phyloP scores from a whole-genome alignment of 2,888 invertebrate species.

The Trichacis sp. region DNA sequence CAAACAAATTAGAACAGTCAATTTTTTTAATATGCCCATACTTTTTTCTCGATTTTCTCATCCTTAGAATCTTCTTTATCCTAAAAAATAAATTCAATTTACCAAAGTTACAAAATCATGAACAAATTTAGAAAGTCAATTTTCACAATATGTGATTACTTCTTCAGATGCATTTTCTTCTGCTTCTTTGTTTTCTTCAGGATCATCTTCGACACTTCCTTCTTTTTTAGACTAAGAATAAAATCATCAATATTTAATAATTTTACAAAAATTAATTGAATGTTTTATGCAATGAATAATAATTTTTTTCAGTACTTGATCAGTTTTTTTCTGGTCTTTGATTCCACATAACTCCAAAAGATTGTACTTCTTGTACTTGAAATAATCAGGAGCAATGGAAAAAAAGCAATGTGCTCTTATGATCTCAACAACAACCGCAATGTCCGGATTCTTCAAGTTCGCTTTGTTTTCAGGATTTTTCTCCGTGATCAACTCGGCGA shows the following conservation, averaged over 20 bases:
- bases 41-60: no score
- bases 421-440: slow-evolving; percentile 86
- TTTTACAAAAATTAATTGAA: not conserved
- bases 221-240: not conserved
- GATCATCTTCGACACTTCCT: not conserved
- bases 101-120: not conserved
- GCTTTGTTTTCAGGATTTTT: slow-evolving; percentile 82
- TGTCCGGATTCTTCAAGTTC: slow-evolving; percentile 81
- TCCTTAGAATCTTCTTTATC: no score
- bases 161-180: no score
- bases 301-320: slow-evolving; percentile 8
- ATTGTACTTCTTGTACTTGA: slow-evolving; percentile 86
- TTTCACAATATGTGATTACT: no score
- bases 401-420: slow-evolving; percentile 84
- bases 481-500: slow-evolving; percentile 79
- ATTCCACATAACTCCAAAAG: slow-evolving; percentile 73
- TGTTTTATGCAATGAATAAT: not conserved
- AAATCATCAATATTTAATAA: slow-evolving; percentile 1
- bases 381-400: slow-evolving; percentile 84
- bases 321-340: slow-evolving; percentile 36
- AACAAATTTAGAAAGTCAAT: not conserved
- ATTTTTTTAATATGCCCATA: no score
- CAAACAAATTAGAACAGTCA: no score
- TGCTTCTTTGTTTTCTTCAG: not conserved
- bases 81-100: not conserved